Base-by-base conservation (phyloP, 64 coral and sea anemone genomes). In the Montipora cactus region DNA sequence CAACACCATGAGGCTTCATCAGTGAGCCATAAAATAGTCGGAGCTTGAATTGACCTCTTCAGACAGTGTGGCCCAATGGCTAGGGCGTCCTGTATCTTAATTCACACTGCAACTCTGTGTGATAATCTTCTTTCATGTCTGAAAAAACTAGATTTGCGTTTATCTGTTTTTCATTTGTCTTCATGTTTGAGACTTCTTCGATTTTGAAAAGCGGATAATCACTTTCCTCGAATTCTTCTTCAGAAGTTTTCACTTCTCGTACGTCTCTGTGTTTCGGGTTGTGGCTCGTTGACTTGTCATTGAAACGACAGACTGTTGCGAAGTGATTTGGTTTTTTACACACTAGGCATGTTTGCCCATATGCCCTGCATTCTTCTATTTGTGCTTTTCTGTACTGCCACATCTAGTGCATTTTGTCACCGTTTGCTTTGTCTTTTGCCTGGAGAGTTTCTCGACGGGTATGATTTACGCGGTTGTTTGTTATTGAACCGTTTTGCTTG, bases 151-250 rank as follows among this genome's bases (percentile, higher is more conserved):
- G 48, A 47, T 69, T 93, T 10, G 75, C 76, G 53, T 74, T 87
- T 59, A 87, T 61, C 44, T 83, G 81, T 85, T 93, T 87, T 55
- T 57, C 84, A 79, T 73, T 23, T 93, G 53, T 75, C 52, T 87
- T 93, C 53, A 93, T 22, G 10, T 15, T 82, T 59, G 81, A 82
- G 55, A 79, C 81, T 79, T 93, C 81, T 83, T 93, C 91, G 37
- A 87, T 78, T 49, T 57, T 66, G 53, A 93, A 82, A 50, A 93
- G 55, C 49, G 37, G 51, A 78, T 79, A 81, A 61, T 87, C 81
- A 64, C 25, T 85, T 75, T 87, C 76, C 19, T 94, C 86, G 18
- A 52, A 90, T 91, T 25, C 61, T 47, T 80, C 66, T 50, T 89
- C 87, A 72, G 4, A 59, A 28, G 22, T 89, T 59, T 53, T 45